These are phyloP conservation scores for Samia ricini DNA, from an alignment of 1,140 invertebrate species.

Conservation along the genomic window DNA sequence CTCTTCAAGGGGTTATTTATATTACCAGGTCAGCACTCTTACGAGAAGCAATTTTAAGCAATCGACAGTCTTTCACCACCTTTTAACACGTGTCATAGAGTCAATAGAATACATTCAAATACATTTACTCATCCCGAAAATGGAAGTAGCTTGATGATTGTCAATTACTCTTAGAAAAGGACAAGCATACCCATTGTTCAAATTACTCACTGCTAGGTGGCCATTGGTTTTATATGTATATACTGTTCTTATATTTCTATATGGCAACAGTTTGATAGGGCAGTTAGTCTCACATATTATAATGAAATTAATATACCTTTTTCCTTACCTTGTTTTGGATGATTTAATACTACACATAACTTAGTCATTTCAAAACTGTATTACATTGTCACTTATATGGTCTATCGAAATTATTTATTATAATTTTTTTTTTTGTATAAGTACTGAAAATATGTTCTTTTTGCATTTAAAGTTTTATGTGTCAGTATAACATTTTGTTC, in stretches of 20 bases:
- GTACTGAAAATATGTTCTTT: too few relatives aligned
- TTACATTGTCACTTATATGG: background rate
- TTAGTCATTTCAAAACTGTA: background rate
- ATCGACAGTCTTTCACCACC: too few relatives aligned
- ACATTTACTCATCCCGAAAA: background rate
- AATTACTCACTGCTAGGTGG: conserved; percentile 8
- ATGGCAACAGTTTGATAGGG: background rate
- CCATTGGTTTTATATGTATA: too few relatives aligned
- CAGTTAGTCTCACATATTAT: background rate
- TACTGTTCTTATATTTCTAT: background rate
- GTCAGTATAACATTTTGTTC: too few relatives aligned
- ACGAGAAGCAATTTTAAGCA: too few relatives aligned
- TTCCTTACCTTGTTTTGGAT: background rate
- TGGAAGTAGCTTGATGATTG: background rate
- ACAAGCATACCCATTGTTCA: conserved; percentile 5
- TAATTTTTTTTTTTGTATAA: too few relatives aligned
- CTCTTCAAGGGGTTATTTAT: too few relatives aligned
- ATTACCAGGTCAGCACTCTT: too few relatives aligned
- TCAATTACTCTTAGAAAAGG: conserved; percentile 2
- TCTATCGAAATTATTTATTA: background rate
- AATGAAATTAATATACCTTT: background rate
- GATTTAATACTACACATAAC: background rate
- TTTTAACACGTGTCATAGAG: background rate
- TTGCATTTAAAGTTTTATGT: too few relatives aligned
- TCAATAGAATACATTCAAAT: background rate